Evolutionary conservation across 37 sponge, comb jelly and placozoan species (phyloP).

Genomic region (Halisarca cf. caerulea): DNA sequence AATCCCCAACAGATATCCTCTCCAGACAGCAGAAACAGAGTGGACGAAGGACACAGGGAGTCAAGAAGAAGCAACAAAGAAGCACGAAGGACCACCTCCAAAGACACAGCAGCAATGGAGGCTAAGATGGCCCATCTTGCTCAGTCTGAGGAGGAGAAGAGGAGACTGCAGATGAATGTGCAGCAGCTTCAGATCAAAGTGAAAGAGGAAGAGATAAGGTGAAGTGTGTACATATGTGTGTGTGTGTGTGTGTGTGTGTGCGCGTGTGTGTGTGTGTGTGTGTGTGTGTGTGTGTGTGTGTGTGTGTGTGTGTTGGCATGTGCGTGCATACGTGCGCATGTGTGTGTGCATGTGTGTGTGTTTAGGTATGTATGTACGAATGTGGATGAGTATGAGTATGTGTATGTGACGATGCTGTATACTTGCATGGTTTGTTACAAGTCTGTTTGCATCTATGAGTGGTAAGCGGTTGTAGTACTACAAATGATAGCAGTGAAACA

Average conservation of each 20-base stretch:
- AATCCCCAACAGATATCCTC: background rate
- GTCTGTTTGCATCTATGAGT: too few species aligned
- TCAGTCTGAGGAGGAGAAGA: conserved; percentile 22
- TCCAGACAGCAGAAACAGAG: background rate
- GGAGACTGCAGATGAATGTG: conserved; percentile 27
- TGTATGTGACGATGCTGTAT: too few species aligned
- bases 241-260: conserved; percentile 1
- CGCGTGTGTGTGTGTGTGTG: background rate
- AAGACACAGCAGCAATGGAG: background rate
- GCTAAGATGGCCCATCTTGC: background rate
- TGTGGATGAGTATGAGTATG: too few species aligned
- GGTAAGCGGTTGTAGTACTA: too few species aligned
- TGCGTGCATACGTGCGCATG: too few species aligned
- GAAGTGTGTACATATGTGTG: background rate
- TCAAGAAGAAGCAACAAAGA: background rate
- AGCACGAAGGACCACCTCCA: background rate
- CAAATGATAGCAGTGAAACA: too few species aligned
- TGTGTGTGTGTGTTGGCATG: background rate
- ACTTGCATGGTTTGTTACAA: too few species aligned
- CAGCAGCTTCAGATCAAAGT: conserved; percentile 41
- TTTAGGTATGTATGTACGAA: too few species aligned
- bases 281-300: background rate
- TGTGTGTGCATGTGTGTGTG: too few species aligned
- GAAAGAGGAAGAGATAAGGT: conserved; percentile 57
- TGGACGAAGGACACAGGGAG: background rate